Base-by-base conservation (phyloP, 37 sponge, comb jelly and placozoan genomes). In the Agelas oroides region DNA sequence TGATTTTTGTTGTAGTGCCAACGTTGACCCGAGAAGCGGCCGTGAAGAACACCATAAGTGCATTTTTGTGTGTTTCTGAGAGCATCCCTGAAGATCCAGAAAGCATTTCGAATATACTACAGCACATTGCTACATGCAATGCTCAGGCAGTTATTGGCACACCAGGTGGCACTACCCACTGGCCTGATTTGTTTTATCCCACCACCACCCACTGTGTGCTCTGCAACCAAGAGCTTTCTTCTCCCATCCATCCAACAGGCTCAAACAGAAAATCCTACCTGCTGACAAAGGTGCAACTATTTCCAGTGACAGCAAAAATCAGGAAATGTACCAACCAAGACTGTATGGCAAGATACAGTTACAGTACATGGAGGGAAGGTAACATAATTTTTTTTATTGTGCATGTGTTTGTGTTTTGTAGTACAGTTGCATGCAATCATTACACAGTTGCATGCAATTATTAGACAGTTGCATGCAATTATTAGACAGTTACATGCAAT, bases 211-310 rank as follows among this genome's bases (percentile, higher is more conserved):
- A 61, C 14, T 61, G 62, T 12, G 62, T 61, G 62, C 62, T 61
- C 62, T 61, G 62, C 62, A 61, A 25, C 62, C 62, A 61, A 61
- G 62, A 61, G 62, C 62, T 61, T 61, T 3, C 62, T 61, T 61
- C 62, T 61, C 62, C 62, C 62, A 12, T 25, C 62, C 62, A 27
- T 61, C 62, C 62, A 61, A 5, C 27, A 6, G 62, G 62, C 62
- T 61, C 62, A 61, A 61, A 61, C 11, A 14, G 62, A 61, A 61
- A 61, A 25, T 61, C 12, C 27, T 61, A 61, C 62, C 62, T 61
- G 62, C 27, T 46, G 46, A 46, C 46, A 46, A 46, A 61, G 62
- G 62, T 61, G 11, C 62, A 61, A 61, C 62, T 61, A 25, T 13
- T 5, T 61, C 62, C 27, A 61, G 27, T 23, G 12, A 61, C 62